Evolutionary conservation across 2,113 vertebrate species (phyloP).

Genomic region (Bagarius yarrelli): DNA sequence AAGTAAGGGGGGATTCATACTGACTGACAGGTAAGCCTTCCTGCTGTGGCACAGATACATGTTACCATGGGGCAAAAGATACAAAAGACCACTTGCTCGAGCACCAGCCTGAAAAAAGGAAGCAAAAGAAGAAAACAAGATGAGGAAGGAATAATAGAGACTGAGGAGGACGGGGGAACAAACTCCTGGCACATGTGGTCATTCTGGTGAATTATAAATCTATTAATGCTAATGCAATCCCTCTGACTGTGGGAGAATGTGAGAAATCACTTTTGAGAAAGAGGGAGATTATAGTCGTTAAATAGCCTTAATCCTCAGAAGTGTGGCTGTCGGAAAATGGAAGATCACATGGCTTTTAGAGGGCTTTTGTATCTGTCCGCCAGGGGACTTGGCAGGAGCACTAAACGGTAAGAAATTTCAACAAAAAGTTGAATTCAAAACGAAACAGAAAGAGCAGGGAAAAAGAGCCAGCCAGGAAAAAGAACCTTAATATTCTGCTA

Average conservation of each 20-base stretch:
- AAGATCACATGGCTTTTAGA: conserved; percentile 84
- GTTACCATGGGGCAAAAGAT: conserved; percentile 39
- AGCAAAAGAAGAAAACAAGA: conserved; percentile 39
- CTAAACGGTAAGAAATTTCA: conserved; percentile 78
- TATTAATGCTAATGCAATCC: conserved; percentile 72
- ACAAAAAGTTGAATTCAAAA: conserved; percentile 84
- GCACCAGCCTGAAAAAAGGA: conserved; percentile 40
- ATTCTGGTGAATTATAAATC: conserved; percentile 71
- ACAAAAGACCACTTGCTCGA: conserved; percentile 51
- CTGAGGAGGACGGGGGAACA: conserved; percentile 53
- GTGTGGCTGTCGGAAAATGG: conserved; percentile 85
- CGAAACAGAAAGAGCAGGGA: conserved; percentile 66
- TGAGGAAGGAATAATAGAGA: conserved; percentile 45
- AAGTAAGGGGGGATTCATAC: conserved; percentile 11
- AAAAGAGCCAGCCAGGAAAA: conserved; percentile 42
- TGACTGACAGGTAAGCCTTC: conserved; percentile 53
- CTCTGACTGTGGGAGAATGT: conserved; percentile 74
- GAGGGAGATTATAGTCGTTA: conserved; percentile 91
- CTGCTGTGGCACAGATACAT: conserved; percentile 39
- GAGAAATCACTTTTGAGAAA: conserved; percentile 79
- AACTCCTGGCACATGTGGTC: conserved; percentile 62
- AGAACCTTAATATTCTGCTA: conserved; percentile 56
- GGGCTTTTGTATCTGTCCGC: conserved; percentile 77
- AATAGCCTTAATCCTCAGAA: conserved; percentile 91
- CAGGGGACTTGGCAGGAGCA: conserved; percentile 79